Percentiles rank a stretch among this genome's conserved stretches.
Evolutionary conservation across 2,797 vertebrate species (phyloP).

Genomic region (Ficedula albicollis): DNA sequence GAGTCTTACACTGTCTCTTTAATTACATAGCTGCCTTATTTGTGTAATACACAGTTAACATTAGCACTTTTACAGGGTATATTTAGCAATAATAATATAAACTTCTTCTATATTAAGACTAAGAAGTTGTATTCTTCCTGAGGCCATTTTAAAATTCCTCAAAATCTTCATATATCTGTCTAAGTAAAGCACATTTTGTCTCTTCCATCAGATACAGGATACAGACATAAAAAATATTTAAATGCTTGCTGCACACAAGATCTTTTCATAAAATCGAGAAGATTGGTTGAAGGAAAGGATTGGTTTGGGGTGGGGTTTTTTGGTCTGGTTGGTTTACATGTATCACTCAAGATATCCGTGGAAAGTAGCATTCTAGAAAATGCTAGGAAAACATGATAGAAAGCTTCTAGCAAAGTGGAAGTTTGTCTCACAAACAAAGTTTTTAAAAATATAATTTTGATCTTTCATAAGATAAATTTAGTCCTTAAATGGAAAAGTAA

Average conservation of each 20-base stretch:
- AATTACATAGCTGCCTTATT: neutral
- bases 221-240: neutral
- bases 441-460: neutral
- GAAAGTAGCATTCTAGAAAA: neutral
- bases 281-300: neutral
- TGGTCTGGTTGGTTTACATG: neutral
- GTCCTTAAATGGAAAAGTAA: neutral
- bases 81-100: neutral
- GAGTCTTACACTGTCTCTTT: neutral
- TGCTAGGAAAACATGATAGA: neutral
- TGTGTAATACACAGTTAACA: neutral
- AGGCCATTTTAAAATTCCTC: neutral
- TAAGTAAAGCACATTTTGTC: neutral
- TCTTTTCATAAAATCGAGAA: neutral
- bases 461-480: neutral
- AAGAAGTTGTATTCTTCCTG: neutral
- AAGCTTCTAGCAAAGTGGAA: neutral
- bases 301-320: neutral
- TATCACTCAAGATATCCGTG: neutral
- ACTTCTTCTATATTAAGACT: neutral
- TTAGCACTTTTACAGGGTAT: neutral
- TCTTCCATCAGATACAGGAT: neutral
- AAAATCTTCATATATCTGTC: neutral
- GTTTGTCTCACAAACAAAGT: neutral
- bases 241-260: neutral